These are phyloP conservation scores for Saguinus imperator DNA, from an alignment of 2,113 vertebrate genomes.

Conservation along the genomic window DNA sequence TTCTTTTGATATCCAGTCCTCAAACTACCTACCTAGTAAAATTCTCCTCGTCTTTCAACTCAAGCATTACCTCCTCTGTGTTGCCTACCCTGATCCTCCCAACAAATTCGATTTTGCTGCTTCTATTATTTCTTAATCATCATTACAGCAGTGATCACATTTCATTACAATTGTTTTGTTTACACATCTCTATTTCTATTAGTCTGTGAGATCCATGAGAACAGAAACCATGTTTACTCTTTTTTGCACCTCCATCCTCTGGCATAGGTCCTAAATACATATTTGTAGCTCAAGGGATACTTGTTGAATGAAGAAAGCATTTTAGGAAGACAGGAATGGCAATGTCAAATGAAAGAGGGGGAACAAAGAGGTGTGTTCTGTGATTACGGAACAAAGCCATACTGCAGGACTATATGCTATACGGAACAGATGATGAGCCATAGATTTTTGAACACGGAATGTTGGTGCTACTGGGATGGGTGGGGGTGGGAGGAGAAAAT, in stretches of 20 bases:
- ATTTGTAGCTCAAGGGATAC: not conserved
- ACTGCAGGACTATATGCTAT: not conserved
- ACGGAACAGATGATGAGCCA: not conserved
- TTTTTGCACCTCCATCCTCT: not conserved
- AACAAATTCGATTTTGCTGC: not conserved
- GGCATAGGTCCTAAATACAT: not conserved
- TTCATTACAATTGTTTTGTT: not conserved
- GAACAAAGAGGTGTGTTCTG: not conserved
- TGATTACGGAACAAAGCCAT: not conserved
- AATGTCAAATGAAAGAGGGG: not conserved
- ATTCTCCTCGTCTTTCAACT: not conserved
- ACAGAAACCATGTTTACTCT: not conserved
- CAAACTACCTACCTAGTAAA: not conserved
- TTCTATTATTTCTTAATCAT: not conserved
- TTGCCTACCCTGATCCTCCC: not conserved
- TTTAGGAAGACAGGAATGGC: not conserved
- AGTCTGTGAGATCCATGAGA: not conserved
- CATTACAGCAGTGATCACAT: not conserved
- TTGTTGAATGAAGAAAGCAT: not conserved
- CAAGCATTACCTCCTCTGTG: not conserved
- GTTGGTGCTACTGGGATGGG: not conserved
- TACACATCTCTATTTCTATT: not conserved
- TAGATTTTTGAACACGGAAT: not conserved
- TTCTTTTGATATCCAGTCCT: not conserved
- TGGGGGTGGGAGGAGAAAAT: not conserved